These are phyloP conservation scores for Liparis tanakae DNA, from an alignment of 2,797 vertebrate species.

Conservation along the genomic window DNA sequence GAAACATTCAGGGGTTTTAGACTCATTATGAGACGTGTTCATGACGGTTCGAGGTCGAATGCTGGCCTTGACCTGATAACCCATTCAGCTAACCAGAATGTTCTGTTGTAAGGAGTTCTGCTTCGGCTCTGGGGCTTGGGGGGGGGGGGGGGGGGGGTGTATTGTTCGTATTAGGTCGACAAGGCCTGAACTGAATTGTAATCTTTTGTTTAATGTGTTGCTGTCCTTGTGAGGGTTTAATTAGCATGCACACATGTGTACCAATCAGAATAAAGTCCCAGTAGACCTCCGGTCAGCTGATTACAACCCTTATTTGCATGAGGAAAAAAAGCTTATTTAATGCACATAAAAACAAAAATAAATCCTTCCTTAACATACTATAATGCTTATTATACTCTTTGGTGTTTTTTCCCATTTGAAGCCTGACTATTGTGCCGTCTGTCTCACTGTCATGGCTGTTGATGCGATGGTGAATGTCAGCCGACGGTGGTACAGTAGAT, in stretches of 20 bases:
- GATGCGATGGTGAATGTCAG: constrained; percentile 4
- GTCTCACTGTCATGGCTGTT: constrained; percentile 17
- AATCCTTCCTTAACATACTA: not conserved
- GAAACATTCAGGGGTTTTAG: constrained; percentile 4
- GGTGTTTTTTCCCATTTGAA: constrained; percentile 7
- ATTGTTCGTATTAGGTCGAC: constrained; percentile 6
- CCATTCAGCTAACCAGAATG: not conserved
- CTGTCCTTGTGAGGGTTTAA: constrained; percentile 32
- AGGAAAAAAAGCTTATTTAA: not conserved
- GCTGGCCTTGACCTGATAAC: constrained; percentile 19
- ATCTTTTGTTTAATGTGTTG: constrained; percentile 20
- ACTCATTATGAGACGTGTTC: constrained; percentile 21
- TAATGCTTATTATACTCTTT: not conserved
- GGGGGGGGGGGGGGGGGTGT: not conserved
- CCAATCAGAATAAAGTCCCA: constrained; percentile 22
- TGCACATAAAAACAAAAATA: not conserved
- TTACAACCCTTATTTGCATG: constrained; percentile 8
- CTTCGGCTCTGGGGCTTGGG: not conserved
- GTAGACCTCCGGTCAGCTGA: constrained; percentile 9
- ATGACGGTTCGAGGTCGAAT: constrained; percentile 42
- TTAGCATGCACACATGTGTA: constrained; percentile 14
- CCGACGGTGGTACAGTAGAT: constrained; percentile 43
- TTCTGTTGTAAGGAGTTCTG: constrained; percentile 4
- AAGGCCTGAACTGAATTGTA: constrained; percentile 29
- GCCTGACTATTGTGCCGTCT: constrained; percentile 16